These are phyloP conservation scores for Triplophysa dalaica DNA, from an alignment of 2,113 vertebrate species.

Conservation along the genomic window DNA sequence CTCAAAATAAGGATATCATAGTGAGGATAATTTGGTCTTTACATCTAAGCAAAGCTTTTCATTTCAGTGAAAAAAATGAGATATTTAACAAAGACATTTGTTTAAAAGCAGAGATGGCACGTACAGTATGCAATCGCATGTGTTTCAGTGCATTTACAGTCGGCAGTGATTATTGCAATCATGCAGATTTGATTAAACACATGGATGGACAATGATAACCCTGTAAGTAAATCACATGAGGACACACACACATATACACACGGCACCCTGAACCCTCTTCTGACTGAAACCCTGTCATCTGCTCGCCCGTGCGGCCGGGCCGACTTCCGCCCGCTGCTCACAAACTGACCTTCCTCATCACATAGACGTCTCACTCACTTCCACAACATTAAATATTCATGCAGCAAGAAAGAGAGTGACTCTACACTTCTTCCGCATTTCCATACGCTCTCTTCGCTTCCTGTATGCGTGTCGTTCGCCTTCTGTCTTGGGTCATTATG, in stretches of 20 bases:
- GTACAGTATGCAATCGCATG: too few species aligned
- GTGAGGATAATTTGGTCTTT: too few species aligned
- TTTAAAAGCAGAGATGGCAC: too few species aligned
- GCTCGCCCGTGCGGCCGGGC: slow-evolving; percentile 56
- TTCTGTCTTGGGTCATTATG: not conserved
- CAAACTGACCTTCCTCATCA: slow-evolving; percentile 70
- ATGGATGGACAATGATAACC: too few species aligned
- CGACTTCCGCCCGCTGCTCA: slow-evolving; percentile 62
- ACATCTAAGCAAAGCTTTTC: too few species aligned
- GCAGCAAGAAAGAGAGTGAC: slow-evolving; percentile 51
- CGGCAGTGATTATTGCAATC: too few species aligned
- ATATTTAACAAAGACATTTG: too few species aligned
- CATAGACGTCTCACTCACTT: slow-evolving; percentile 62
- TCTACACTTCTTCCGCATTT: slow-evolving; percentile 51
- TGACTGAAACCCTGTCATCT: slow-evolving; percentile 67
- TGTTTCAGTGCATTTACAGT: too few species aligned
- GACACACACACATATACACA: not conserved
- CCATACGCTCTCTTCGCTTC: slow-evolving; percentile 59
- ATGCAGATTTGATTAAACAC: too few species aligned
- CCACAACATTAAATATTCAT: slow-evolving; percentile 74
- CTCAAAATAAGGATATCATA: too few species aligned
- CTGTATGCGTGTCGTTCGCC: not conserved
- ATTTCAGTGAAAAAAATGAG: too few species aligned
- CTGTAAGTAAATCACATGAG: too few species aligned
- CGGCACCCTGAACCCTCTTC: slow-evolving; percentile 57